Conservation (phyloP, 2,797 vertebrate species). For the Ctenosaura bakeri region DNA sequence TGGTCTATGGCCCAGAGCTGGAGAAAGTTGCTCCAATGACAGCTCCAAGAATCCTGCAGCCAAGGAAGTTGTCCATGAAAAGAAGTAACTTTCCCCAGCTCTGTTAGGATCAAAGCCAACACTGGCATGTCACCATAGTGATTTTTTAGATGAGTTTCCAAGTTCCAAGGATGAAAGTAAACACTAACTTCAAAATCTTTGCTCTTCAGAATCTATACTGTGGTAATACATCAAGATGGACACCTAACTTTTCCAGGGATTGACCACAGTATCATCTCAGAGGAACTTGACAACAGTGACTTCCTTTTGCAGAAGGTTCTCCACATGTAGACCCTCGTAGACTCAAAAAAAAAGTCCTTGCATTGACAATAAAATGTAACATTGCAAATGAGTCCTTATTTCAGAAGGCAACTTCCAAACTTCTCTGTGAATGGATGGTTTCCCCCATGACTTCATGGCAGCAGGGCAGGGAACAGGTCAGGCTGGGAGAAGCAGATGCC, state of each 20-base stretch:
- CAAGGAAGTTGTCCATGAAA: not conserved
- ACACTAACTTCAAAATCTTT: too few species aligned
- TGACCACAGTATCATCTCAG: not conserved
- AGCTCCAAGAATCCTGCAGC: too few species aligned
- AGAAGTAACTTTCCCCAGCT: too few species aligned
- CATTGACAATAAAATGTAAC: not conserved
- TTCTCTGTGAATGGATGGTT: not conserved
- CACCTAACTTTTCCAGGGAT: not conserved
- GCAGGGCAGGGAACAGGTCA: not conserved
- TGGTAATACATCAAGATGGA: too few species aligned
- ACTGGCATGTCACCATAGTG: too few species aligned
- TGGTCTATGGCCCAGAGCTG: too few species aligned
- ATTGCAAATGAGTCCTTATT: not conserved
- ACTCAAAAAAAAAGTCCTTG: not conserved
- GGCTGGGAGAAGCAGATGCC: not conserved
- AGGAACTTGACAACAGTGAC: not conserved
- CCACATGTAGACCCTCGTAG: not conserved
- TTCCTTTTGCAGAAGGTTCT: not conserved
- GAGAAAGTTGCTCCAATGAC: too few species aligned
- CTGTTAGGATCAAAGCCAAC: not conserved
- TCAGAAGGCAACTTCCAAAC: not conserved
- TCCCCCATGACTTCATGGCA: not conserved
- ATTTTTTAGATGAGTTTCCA: not conserved
- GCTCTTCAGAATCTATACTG: too few species aligned
- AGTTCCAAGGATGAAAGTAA: too few species aligned